Percentiles rank a stretch among this genome's conserved stretches.
phyloP scores from a whole-genome alignment of 2,888 invertebrate species.

The Anoncus sp. region DNA sequence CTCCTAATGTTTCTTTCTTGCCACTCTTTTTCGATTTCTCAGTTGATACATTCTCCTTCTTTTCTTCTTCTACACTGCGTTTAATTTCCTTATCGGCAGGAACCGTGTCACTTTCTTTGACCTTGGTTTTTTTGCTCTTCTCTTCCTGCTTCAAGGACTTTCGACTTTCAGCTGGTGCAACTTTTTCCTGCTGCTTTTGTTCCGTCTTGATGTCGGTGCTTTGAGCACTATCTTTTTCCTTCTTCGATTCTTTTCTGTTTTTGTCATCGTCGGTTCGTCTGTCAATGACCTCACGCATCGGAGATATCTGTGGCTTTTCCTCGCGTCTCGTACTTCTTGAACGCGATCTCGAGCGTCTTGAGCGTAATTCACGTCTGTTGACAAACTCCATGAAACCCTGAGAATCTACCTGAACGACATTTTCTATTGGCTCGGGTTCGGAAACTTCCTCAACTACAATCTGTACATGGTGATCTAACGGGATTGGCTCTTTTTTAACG shows the following conservation, averaged over 20 bases:
- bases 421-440: constrained; percentile 75
- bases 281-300: constrained; percentile 29
- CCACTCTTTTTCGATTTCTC: constrained; percentile 46
- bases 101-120: constrained; percentile 20
- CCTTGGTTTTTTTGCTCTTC: constrained; percentile 20
- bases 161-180: neutral
- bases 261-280: constrained; percentile 50
- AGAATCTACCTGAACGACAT: constrained; percentile 77
- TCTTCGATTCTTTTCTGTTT: constrained; percentile 26
- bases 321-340: constrained; percentile 73
- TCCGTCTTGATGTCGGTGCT: neutral
- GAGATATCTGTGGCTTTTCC: constrained; percentile 42
- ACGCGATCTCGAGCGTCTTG: constrained; percentile 81
- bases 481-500: constrained; percentile 38
- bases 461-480: constrained; percentile 70
- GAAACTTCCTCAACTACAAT: constrained; percentile 76
- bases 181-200: constrained; percentile 19
- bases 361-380: constrained; percentile 82
- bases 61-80: constrained; percentile 14
- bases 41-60: constrained; percentile 5
- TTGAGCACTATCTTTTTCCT: neutral
- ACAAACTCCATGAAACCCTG: constrained; percentile 84
- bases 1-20: constrained; percentile 41
- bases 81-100: neutral
- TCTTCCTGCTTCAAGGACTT: constrained; percentile 24